Evolutionary conservation across 2,888 invertebrate species (phyloP), one percentile per base, ranked within the genome.

Genomic region (Meta bourneti): DNA sequence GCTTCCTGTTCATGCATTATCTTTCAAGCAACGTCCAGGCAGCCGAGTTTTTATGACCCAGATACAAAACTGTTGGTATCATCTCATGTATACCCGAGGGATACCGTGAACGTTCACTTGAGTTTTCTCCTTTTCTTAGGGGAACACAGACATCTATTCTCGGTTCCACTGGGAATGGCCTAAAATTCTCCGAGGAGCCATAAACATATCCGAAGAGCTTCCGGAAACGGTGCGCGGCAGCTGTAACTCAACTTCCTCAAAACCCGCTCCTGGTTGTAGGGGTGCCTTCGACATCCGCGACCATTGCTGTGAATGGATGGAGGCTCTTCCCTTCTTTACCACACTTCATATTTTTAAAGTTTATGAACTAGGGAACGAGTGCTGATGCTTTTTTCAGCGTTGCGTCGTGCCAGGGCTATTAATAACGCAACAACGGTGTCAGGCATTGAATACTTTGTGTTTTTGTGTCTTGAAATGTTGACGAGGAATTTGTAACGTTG

Each of bases 191-290:
- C n/a, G 52, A 72, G 72, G 83, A 71, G 54, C 54, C 74, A 84
- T 75, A 84, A 84, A 84, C 72, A 84, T 75, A 72, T 84, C 84
- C 84, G 51, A 78, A 19, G 84, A 70, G 75, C 84, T 84, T 84
- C 75, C 48, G 84, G 34, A 52, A 34, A 34, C 34, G 20, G 69
- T 71, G 71, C 51, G 71, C 49, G 19, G 52, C 20, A 72, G 72
- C 72, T 71, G 72, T 72, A 83, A 75, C 54, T 82, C 82, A 82
- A 82, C 71, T 82, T 82, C 71, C 71, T 34, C 34, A 34, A 34
- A 34, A 34, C 34, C 4, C 34, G 34, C 34, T 34, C 34, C 34
- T 34, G 34, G 34, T 34, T 34, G 34, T n/a, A n/a, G n/a, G n/a
- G n/a, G n/a, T 34, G 1, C 34, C 34, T 34, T 34, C 34, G 34